These are phyloP conservation scores for Anableps anableps DNA, from an alignment of 2,797 vertebrate species.

Conservation along the genomic window DNA sequence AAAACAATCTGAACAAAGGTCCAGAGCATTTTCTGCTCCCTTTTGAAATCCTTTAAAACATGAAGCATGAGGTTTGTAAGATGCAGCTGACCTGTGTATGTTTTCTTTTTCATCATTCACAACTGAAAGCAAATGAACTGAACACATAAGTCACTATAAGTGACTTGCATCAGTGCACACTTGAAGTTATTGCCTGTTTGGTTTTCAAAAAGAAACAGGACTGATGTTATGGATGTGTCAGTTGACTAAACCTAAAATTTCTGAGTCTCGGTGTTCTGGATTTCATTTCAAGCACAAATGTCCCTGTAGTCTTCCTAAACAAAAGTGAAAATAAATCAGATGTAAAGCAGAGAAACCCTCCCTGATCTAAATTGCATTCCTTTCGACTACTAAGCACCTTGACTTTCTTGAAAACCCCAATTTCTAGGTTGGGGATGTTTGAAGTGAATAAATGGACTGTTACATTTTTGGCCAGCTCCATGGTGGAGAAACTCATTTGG, in stretches of 20 bases:
- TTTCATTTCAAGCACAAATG: slow-evolving; percentile 59
- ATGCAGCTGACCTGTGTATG: background rate
- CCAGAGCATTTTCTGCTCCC: background rate
- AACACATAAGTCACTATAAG: slow-evolving; percentile 31
- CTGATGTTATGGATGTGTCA: slow-evolving; percentile 68
- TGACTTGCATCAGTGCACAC: slow-evolving; percentile 61
- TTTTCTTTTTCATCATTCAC: slow-evolving; percentile 14
- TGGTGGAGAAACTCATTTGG: slow-evolving; percentile 67
- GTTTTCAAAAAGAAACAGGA: slow-evolving; percentile 51
- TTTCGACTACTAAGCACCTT: slow-evolving; percentile 72
- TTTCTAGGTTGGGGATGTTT: slow-evolving; percentile 70
- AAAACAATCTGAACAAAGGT: background rate
- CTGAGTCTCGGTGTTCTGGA: slow-evolving; percentile 64
- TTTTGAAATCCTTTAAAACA: background rate
- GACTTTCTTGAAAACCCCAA: slow-evolving; percentile 68
- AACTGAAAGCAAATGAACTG: slow-evolving; percentile 24
- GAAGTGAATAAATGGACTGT: slow-evolving; percentile 80
- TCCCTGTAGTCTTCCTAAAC: slow-evolving; percentile 60
- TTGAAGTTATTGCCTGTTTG: slow-evolving; percentile 53
- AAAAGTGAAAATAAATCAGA: slow-evolving; percentile 72
- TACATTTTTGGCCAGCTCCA: slow-evolving; percentile 72
- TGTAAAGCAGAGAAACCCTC: slow-evolving; percentile 57
- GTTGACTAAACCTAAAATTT: slow-evolving; percentile 61
- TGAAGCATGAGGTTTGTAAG: background rate
- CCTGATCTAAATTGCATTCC: slow-evolving; percentile 75